These are phyloP conservation scores for Neodiprion fabricii DNA, from an alignment of 1,140 invertebrate species.

Conservation along the genomic window DNA sequence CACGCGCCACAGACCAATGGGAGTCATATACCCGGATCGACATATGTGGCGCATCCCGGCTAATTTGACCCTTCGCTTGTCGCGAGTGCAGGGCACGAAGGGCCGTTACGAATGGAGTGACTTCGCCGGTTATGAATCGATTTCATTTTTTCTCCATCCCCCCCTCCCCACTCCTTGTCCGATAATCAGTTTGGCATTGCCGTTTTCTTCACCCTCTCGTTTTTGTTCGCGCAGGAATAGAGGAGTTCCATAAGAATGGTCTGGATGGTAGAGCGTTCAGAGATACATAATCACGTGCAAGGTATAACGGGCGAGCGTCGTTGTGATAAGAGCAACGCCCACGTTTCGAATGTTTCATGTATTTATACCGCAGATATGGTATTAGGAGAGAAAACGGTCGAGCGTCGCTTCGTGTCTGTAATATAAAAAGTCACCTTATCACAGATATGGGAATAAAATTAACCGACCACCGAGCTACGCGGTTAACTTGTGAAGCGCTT, in stretches of 20 bases:
- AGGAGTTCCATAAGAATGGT: neutral
- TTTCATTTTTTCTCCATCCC: neutral
- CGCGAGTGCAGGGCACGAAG: neutral
- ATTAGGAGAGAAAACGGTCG: neutral
- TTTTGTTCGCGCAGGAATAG: neutral
- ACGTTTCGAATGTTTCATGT: neutral
- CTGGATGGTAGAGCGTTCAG: neutral
- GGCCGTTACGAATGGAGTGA: neutral
- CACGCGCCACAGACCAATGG: neutral
- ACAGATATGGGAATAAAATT: neutral
- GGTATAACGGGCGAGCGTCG: neutral
- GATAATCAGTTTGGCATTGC: neutral
- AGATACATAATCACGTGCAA: neutral
- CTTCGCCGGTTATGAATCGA: neutral
- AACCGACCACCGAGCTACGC: neutral
- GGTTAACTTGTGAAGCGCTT: neutral
- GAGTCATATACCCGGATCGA: neutral
- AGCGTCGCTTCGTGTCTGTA: neutral
- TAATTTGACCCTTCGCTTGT: slow-evolving; percentile 2
- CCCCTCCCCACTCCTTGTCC: neutral
- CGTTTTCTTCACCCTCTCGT: neutral
- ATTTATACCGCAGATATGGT: no score
- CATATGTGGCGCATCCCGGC: slow-evolving; percentile 4
- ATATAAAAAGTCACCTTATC: neutral
- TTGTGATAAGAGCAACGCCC: neutral